Evolutionary conservation across 2,797 vertebrate genomes (phyloP).

Genomic region (Echeneis naucrates): DNA sequence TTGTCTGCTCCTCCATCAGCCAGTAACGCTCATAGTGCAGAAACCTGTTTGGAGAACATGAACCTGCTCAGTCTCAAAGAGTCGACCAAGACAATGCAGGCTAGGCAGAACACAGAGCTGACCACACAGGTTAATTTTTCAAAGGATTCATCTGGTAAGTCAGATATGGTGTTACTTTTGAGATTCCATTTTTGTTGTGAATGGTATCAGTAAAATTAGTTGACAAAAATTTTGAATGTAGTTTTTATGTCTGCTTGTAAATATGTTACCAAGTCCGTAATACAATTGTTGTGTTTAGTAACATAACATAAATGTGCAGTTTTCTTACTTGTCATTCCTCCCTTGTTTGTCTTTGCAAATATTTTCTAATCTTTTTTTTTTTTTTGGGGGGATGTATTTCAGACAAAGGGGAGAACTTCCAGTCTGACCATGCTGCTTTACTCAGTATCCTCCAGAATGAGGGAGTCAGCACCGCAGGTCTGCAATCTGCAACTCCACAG

Average conservation of each 20-base stretch:
- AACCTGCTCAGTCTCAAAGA: slow-evolving; percentile 73
- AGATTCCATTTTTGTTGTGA: neutral
- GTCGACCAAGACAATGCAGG: slow-evolving; percentile 35
- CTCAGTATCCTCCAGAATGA: slow-evolving; percentile 72
- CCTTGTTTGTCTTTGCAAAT: neutral
- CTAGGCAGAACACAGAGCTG: neutral
- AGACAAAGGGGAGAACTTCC: slow-evolving; percentile 66
- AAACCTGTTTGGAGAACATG: slow-evolving; percentile 63
- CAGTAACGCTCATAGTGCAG: slow-evolving; percentile 38
- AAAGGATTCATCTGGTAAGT: slow-evolving; percentile 63
- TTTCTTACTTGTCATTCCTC: neutral
- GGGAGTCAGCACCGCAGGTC: slow-evolving; percentile 35
- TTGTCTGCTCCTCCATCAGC: slow-evolving; percentile 37
- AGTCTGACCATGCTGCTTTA: slow-evolving; percentile 55
- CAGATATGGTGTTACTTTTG: neutral
- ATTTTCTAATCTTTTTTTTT: slow-evolving; percentile 12
- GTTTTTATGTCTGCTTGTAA: neutral
- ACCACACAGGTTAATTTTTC: slow-evolving; percentile 17
- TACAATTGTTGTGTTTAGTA: neutral
- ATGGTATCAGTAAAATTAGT: neutral
- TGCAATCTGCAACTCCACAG: slow-evolving; percentile 41
- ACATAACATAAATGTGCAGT: neutral
- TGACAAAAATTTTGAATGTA: neutral
- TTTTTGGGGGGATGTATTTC: no score
- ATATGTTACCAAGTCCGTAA: neutral